Evolutionary conservation across 2,113 vertebrate species (phyloP), one percentile per base, ranked within the genome.

Genomic region (Daubentonia madagascariensis): DNA sequence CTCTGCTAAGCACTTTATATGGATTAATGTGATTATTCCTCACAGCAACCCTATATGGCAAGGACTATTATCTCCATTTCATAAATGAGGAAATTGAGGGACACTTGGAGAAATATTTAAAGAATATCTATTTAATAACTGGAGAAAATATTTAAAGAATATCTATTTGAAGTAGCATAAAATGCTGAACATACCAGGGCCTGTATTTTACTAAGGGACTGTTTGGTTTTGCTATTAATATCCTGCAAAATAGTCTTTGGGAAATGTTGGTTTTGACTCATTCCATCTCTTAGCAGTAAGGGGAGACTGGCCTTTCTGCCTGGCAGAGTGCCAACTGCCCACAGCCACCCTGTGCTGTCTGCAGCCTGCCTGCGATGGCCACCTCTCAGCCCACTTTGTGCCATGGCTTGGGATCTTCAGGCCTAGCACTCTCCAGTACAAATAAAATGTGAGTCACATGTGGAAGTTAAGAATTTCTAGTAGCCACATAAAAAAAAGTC

Each of bases 71-170:
- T 20, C 13, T 43, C 48, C 4, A 72, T 35, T 84, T 89, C 65
- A 86, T 17, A 85, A 57, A 59, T 1, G 57, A 85, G 57, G 50
- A 91, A 95, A 80, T 17, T 9, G 10, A 96, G 79, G 48, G n/a
- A 80, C n/a, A 16, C 43, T 16, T 23, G 37, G 94, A 95, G 67
- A 94, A 68, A 43, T 57, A 85, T 65, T 85, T 65, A 54, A 79
- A 88, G 37, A 76, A 25, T 22, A 83, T 84, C 40, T 75, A 30
- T 45, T 76, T 76, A 95, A 76, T 68, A 48, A 80, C 50, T 45
- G 48, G 20, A 72, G 67, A 72, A 94, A 68, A 43, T 57, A 85
- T 65, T 85, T 65, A 54, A 79, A 88, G 37, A 76, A 25, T 22
- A 83, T 84, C 40, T 75, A 30, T 45, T 76, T 76, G 67, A 91